Base-by-base conservation (phyloP, 2,888 invertebrate species). In the Mellilla xanthometata region DNA sequence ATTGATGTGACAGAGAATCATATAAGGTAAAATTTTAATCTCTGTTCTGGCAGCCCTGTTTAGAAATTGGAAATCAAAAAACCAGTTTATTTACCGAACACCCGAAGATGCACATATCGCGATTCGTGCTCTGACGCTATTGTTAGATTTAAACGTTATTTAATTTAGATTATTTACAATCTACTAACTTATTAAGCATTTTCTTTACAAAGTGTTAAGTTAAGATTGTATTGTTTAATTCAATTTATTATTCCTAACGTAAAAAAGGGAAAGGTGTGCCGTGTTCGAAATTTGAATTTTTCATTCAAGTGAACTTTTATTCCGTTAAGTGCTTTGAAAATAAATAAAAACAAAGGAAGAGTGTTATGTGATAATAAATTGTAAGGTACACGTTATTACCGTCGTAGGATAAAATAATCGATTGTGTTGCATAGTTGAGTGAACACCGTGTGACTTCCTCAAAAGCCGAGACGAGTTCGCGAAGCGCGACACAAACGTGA, bases 11-110 rank as follows among this genome's bases (percentile, higher is more conserved):
- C n/a, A n/a, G n/a, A n/a, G n/a, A n/a, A n/a, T n/a, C n/a, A 9
- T 4, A 19, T 10, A 10, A 5, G 13, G 8, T 13, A 24, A 24
- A 19, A 30, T 10, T 13, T 30, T 13, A 8, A 8, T 13, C 8
- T 30, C 3, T 6, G 11, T 4, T 3, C 24, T 36, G 28, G 33
- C 9, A 35, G 7, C 13, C 9, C 8, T 6, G 2, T 10, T 11
- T 8, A 12, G 24, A 24, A 8, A 24, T 24, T n/a, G n/a, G 24
- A 35, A 77, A 72, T 77, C 69, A 80, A 82, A 85, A 84, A 87
- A 86, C 86, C 85, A 82, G 86, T 86, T 85, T 85, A 81, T 80
- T 81, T 85, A 85, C 85, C 72, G 85, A 82, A 62, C 69, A 84
- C 79, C 62, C 67, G 27, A 39, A 38, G 73, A 44, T 55, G 69